Conservation (phyloP, 2,113 vertebrate genomes). For the Choloepus hoffmanni region DNA sequence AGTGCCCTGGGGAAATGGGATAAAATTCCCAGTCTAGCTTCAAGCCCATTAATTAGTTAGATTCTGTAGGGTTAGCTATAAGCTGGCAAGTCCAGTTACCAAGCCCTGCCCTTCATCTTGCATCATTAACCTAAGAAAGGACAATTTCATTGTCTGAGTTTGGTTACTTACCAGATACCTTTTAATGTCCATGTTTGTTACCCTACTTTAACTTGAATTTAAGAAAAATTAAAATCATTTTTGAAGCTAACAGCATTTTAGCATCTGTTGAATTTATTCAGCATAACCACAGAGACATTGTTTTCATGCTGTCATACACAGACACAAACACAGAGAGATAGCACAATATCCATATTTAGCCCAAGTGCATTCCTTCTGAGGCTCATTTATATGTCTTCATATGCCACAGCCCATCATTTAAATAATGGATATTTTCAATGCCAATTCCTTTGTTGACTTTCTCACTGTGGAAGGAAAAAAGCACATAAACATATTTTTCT, state of each 20-base stretch:
- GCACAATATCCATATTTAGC: conserved; percentile 83
- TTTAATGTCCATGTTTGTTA: conserved; percentile 60
- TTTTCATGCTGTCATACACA: conserved; percentile 88
- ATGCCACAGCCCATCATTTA: conserved; percentile 98
- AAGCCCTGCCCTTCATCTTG: conserved; percentile 49
- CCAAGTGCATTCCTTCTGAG: conserved; percentile 84
- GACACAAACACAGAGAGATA: conserved; percentile 88
- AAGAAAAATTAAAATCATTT: conserved; percentile 83
- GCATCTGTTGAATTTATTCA: conserved; percentile 88
- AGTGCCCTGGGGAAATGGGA: conserved; percentile 5
- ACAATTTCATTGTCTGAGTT: conserved; percentile 46
- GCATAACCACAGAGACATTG: conserved; percentile 86
- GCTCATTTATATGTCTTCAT: conserved; percentile 99
- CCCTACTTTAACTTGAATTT: conserved; percentile 66
- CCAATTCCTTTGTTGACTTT: conserved; percentile 99
- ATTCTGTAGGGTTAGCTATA: conserved; percentile 4
- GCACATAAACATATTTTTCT: conserved; percentile 68
- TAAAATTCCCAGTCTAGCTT: conserved; percentile 53
- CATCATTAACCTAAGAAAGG: conserved; percentile 60
- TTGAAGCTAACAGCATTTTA: conserved; percentile 83
- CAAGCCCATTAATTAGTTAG: conserved; percentile 31
- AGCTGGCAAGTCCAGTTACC: conserved; percentile 45
- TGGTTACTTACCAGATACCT: conserved; percentile 71
- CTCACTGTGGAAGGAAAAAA: conserved; percentile 86
- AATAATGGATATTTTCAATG: conserved; percentile 98